Base-by-base conservation (phyloP, 1,140 invertebrate genomes). In the Pissodes strobi region DNA sequence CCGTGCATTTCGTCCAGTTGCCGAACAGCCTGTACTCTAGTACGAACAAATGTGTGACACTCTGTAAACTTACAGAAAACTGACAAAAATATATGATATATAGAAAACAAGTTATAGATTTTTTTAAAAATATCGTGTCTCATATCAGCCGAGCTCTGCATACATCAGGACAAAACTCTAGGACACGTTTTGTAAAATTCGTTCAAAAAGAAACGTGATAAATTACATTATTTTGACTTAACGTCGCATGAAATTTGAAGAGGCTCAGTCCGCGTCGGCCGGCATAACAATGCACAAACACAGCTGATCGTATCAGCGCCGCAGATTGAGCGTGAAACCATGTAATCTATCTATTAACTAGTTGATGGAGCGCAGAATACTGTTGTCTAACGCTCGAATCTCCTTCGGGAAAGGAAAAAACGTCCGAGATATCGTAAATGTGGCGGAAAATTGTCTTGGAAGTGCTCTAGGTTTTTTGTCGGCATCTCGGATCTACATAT, bases 201-300 rank as follows among this genome's bases (percentile, higher is more conserved):
- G 45, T 18, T 27, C n/a, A 48, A 19, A 48, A 48, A 48, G 10
- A 38, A 61, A 64, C 63, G 63, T 72, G 67, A 72, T 73, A 65
- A 69, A 74, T 73, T 71, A 71, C 63, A 70, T 69, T 72, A 73
- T 75, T 75, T 73, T 71, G 74, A 71, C 67, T 75, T 75, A 75
- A 75, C 74, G 72, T 74, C 74, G 74, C 74, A 75, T 75, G 74
- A 75, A 75, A 75, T 75, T 75, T 71, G 69, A 74, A 72, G 70
- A 74, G 70, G 72, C 73, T 70, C 57, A 69, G 55, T 67, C 67
- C 66, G 72, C 68, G 68, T 72, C 25, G 3, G 25, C 25, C 72
- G 73, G 72, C 41, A 45, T 45, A 51, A 51, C 48, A 51, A 51
- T 51, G 48, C 48, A 51, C 60, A 27, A 27, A 69, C 60, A 69